These are phyloP conservation scores for Atta colombica DNA, from an alignment of 1,140 invertebrate genomes.

Conservation along the genomic window DNA sequence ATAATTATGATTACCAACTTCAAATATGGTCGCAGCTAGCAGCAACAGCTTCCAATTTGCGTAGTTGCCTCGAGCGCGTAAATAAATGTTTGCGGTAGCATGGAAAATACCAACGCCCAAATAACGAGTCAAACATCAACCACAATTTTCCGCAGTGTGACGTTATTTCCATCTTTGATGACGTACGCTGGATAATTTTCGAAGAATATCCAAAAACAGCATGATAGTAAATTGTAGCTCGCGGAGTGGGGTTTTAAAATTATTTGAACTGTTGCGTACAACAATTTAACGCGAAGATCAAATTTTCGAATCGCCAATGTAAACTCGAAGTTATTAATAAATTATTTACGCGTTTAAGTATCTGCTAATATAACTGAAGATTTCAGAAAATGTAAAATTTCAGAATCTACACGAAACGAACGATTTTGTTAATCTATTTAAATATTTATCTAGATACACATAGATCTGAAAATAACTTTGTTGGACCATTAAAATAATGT, in stretches of 20 bases:
- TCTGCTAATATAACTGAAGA: background rate
- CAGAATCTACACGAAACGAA: background rate
- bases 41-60: conserved; percentile 38
- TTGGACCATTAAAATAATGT: too few relatives aligned
- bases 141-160: conserved; percentile 24
- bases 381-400: background rate
- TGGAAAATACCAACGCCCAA: conserved; percentile 25
- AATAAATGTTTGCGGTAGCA: conserved; percentile 57
- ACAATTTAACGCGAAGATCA: background rate
- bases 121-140: conserved; percentile 51
- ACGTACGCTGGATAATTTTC: background rate
- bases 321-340: background rate
- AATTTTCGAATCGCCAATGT: background rate
- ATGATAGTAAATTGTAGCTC: conserved; percentile 1
- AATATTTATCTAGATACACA: too few relatives aligned
- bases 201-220: conserved; percentile 5
- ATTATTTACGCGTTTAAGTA: background rate
- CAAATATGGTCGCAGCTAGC: conserved; percentile 56
- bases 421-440: too few relatives aligned
- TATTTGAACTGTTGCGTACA: background rate
- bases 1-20: conserved; percentile 64
- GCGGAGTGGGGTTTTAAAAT: background rate
- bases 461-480: too few relatives aligned
- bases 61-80: conserved; percentile 52
- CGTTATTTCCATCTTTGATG: conserved; percentile 22